These are phyloP conservation scores for Tragelaphus buxtoni DNA, from an alignment of 2,113 vertebrate species.

Conservation along the genomic window DNA sequence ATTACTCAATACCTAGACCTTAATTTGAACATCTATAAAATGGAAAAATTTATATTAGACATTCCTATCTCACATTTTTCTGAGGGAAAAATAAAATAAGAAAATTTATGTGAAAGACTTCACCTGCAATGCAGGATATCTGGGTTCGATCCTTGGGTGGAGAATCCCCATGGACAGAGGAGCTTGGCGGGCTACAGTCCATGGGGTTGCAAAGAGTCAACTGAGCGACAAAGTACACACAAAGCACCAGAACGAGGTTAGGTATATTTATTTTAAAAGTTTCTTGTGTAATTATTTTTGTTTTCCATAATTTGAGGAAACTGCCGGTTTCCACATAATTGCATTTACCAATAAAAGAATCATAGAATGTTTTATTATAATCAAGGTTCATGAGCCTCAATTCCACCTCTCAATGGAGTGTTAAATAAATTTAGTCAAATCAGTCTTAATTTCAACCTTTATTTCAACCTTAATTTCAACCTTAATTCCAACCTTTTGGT, in stretches of 20 bases:
- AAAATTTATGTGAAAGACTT: not conserved
- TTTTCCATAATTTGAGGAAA: not conserved
- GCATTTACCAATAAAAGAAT: slow-evolving; percentile 1
- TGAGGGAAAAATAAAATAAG: not conserved
- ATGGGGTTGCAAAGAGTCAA: not conserved
- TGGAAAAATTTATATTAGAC: not conserved
- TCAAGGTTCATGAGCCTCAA: not conserved
- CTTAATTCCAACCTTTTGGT: not conserved
- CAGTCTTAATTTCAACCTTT: not conserved
- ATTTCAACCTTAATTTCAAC: no score
- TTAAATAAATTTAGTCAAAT: slow-evolving; percentile 17
- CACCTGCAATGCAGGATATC: not conserved
- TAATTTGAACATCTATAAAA: not conserved
- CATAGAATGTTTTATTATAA: not conserved
- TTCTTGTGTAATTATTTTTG: not conserved
- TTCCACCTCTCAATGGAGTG: not conserved
- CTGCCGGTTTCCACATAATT: not conserved
- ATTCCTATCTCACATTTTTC: not conserved
- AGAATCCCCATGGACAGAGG: not conserved
- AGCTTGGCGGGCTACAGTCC: not conserved
- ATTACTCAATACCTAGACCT: not conserved
- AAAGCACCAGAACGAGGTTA: not conserved
- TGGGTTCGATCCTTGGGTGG: not conserved
- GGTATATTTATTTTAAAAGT: not conserved
- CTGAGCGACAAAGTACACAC: not conserved